Percentiles rank a stretch among this genome's conserved stretches.
These are phyloP conservation scores for Steinernema feltiae DNA, from an alignment of 1,140 invertebrate species.

Conservation along the genomic window DNA sequence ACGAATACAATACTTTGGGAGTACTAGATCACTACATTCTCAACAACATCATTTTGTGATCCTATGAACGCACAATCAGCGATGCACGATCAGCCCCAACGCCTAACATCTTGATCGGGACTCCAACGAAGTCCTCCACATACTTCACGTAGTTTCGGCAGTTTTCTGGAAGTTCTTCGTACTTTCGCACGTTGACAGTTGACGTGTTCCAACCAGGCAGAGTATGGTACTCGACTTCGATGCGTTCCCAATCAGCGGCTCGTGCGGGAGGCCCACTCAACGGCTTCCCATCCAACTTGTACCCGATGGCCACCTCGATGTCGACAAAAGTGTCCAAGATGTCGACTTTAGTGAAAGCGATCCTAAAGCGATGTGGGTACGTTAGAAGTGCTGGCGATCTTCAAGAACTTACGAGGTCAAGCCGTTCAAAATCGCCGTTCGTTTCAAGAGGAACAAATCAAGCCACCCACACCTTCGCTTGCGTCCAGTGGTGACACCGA, in stretches of 20 bases:
- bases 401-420: slow-evolving; percentile 64
- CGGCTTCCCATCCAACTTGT: slow-evolving; percentile 72
- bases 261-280: slow-evolving; percentile 61
- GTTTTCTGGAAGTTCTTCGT: slow-evolving; percentile 76
- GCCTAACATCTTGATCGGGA: slow-evolving; percentile 89
- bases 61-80: slow-evolving; percentile 47
- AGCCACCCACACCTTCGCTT: slow-evolving; percentile 96
- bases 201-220: slow-evolving; percentile 72
- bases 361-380: slow-evolving; percentile 7
- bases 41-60: background rate
- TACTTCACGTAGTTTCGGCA: slow-evolving; percentile 78
- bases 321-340: slow-evolving; percentile 85
- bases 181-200: slow-evolving; percentile 76
- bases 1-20: slow-evolving; percentile 59
- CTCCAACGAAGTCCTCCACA: slow-evolving; percentile 75
- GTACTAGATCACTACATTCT: background rate
- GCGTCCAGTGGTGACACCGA: slow-evolving; percentile 90
- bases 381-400: background rate
- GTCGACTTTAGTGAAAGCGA: slow-evolving; percentile 92
- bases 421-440: slow-evolving; percentile 89
- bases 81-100: slow-evolving; percentile 76
- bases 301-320: slow-evolving; percentile 76
- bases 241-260: slow-evolving; percentile 59
- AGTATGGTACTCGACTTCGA: slow-evolving; percentile 79
- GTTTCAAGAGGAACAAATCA: slow-evolving; percentile 80